Base-by-base conservation (phyloP, 2,888 invertebrate species). In the Epinotia nisella region DNA sequence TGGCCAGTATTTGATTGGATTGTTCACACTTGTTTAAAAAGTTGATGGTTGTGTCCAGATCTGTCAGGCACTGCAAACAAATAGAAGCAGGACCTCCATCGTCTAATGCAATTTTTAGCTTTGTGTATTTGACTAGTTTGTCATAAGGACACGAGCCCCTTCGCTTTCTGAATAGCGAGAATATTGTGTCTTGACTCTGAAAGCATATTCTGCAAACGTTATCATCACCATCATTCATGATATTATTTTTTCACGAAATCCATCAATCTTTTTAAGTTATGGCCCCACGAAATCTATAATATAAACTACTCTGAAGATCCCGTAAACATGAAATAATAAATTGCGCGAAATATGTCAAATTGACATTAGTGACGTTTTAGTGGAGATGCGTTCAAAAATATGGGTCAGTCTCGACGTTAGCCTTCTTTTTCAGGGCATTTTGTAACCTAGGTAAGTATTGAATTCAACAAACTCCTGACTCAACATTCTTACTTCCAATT, bases 131-230 rank as follows among this genome's bases (percentile, higher is more conserved):
- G 1, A 82, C 62, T 2, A 90, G 78, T 74, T 83, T 85, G 17
- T 89, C 86, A 70, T 77, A 82, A 3, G 83, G 82, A 10, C 85
- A 84, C 11, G 77, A 71, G 29, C 83, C 86, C 56, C 82, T 82
- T 21, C 75, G 79, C 75, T 83, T 85, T 56, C 77, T 75, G 76
- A 81, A 85, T 24, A 89, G 71, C 0, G 88, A 85, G 72, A 83
- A 84, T 60, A 85, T 73, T 11, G 80, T 81, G 49, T 82, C 80
- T 76, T 86, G 81, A 21, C 72, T 77, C 75, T 82, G 81, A 51
- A 87, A 81, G 76, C 89, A 89, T 80, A 89, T 85, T 74, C 88
- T 83, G 75, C 89, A 89, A 41, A 79, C 78, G 24, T 80, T 83
- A 15, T 80, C 79, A 45, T 62, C 72, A 21, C 59, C 53, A 24